phyloP scores from a whole-genome alignment of 37 sponge, comb jelly and placozoan species.

The Eunapius fragilis region DNA sequence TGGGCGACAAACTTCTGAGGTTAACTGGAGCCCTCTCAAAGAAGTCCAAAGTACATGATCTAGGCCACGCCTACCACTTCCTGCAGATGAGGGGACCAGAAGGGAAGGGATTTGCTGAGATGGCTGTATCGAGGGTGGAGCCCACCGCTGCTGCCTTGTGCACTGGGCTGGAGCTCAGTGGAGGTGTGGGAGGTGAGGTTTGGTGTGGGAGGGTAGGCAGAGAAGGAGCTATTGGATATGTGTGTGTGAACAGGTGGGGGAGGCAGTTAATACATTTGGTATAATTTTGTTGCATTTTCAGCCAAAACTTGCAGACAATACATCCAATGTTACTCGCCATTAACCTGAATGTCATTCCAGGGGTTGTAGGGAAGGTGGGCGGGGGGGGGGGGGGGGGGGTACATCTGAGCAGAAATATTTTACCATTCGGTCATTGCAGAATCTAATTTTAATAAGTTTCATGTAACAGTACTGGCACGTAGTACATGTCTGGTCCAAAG shows the following conservation, averaged over 20 bases:
- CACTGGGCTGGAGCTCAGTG: background rate
- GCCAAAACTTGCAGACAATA: too few relatives aligned
- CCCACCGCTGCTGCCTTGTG: background rate
- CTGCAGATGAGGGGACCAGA: slow-evolving; percentile 59
- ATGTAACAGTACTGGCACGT: too few relatives aligned
- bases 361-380: too few relatives aligned
- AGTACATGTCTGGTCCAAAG: too few relatives aligned
- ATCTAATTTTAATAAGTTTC: too few relatives aligned
- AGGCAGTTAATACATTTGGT: too few relatives aligned
- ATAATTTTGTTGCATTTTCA: too few relatives aligned
- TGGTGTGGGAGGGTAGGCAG: background rate
- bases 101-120: slow-evolving; percentile 65
- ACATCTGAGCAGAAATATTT: too few relatives aligned
- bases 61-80: slow-evolving; percentile 22
- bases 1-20: background rate
- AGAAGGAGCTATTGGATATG: background rate
- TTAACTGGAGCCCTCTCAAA: background rate
- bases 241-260: background rate
- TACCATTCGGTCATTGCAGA: too few relatives aligned
- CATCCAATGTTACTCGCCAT: too few relatives aligned
- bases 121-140: slow-evolving; percentile 35
- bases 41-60: background rate
- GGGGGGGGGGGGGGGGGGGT: too few relatives aligned
- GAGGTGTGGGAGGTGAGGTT: background rate
- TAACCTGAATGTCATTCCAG: too few relatives aligned